phyloP scores from a whole-genome alignment of 1,140 invertebrate genomes.

The Aphidius gifuensis region DNA sequence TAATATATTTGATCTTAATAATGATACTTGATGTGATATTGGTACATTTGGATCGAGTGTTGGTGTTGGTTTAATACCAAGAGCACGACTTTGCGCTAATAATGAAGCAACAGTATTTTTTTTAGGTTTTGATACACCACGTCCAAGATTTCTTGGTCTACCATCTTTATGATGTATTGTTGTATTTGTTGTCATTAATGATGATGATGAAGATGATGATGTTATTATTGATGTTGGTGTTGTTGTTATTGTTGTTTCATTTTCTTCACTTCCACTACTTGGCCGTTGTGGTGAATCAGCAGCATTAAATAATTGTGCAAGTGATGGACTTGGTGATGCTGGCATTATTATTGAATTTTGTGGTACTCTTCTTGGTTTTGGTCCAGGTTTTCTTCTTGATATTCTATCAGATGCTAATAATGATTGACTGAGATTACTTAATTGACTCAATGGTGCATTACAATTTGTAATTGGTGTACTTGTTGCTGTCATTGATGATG shows the following conservation, averaged over 20 bases:
- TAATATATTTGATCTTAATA: constrained; percentile 61
- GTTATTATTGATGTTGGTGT: too few species aligned
- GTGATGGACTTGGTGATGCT: constrained; percentile 55
- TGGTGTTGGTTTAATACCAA: constrained; percentile 67
- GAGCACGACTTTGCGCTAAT: constrained; percentile 75
- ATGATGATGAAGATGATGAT: constrained; percentile 15
- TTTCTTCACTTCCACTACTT: constrained; percentile 67
- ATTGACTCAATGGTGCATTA: constrained; percentile 57
- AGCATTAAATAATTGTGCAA: constrained; percentile 58
- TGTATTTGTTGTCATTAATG: constrained; percentile 10
- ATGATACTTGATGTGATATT: constrained; percentile 60
- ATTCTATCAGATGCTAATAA: constrained; percentile 55
- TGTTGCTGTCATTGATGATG: constrained; percentile 46
- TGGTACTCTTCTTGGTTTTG: constrained; percentile 66
- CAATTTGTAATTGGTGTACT: constrained; percentile 42
- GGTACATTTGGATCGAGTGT: constrained; percentile 58
- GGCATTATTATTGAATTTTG: constrained; percentile 58
- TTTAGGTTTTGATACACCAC: constrained; percentile 83
- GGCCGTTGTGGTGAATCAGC: constrained; percentile 60
- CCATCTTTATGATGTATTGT: constrained; percentile 63
- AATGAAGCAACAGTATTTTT: constrained; percentile 88
- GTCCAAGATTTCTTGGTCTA: constrained; percentile 74
- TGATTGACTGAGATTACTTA: constrained; percentile 58
- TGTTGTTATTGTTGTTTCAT: constrained; percentile 53
- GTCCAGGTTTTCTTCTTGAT: constrained; percentile 69